Evolutionary conservation across 2,797 vertebrate species (phyloP).

Genomic region (Pelobates cultripes): DNA sequence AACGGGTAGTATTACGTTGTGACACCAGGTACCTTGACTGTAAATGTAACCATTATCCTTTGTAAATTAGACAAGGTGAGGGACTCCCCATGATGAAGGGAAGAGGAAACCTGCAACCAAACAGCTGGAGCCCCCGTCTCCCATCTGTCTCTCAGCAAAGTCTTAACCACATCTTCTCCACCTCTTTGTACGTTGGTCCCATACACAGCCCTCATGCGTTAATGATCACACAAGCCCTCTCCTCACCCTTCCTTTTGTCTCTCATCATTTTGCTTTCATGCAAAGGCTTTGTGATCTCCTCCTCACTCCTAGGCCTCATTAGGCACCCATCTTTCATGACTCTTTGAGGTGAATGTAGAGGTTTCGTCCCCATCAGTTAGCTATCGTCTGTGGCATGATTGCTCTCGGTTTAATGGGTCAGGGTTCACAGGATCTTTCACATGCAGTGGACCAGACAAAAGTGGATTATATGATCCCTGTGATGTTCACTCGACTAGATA

Average conservation of each 20-base stretch:
- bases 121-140: background rate
- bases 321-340: slow-evolving; percentile 44
- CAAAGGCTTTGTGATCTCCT: background rate
- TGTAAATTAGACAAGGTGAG: no score
- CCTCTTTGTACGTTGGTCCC: background rate
- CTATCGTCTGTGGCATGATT: slow-evolving; percentile 10
- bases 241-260: slow-evolving; percentile 30
- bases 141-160: slow-evolving; percentile 28
- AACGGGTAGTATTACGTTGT: no score
- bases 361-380: background rate
- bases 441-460: slow-evolving; percentile 36
- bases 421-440: slow-evolving; percentile 28
- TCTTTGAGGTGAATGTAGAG: background rate
- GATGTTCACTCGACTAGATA: slow-evolving; percentile 34
- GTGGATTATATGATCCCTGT: slow-evolving; percentile 36
- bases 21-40: no score
- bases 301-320: slow-evolving; percentile 15
- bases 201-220: slow-evolving; percentile 4
- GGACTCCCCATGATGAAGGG: no score
- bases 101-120: background rate
- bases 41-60: no score
- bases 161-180: background rate
- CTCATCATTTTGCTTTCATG: slow-evolving; percentile 29
- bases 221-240: slow-evolving; percentile 6
- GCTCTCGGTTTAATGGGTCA: slow-evolving; percentile 16